These are phyloP conservation scores for Scelioninae gen. 2 DNA, from an alignment of 2,888 invertebrate species.

Conservation along the genomic window DNA sequence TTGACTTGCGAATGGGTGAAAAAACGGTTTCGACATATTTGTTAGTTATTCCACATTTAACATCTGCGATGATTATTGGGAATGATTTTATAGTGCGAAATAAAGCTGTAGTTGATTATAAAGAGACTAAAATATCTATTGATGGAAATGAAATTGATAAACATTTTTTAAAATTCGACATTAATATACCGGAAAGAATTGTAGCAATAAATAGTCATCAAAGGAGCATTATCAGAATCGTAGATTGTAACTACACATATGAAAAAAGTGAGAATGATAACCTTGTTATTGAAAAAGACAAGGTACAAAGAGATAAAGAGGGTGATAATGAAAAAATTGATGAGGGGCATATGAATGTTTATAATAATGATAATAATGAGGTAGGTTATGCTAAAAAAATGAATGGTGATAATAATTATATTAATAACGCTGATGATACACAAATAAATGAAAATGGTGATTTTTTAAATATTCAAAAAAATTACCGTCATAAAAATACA, in stretches of 20 bases:
- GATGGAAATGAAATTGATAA: not conserved
- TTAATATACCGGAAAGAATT: not conserved
- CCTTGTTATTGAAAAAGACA: too few species aligned
- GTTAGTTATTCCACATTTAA: constrained; percentile 14
- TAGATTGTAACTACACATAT: too few species aligned
- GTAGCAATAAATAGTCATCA: not conserved
- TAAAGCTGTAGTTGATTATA: constrained; percentile 8
- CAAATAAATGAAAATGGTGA: too few species aligned
- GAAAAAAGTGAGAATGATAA: too few species aligned
- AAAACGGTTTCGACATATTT: constrained; percentile 1
- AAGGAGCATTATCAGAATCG: not conserved
- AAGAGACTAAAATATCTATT: not conserved
- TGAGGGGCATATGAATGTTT: too few species aligned
- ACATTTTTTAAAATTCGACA: constrained; percentile 5
- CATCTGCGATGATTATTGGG: constrained; percentile 6
- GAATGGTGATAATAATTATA: too few species aligned
- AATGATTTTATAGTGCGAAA: constrained; percentile 14
- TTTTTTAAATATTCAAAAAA: too few species aligned
- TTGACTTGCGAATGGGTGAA: constrained; percentile 7
- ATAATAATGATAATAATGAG: too few species aligned
- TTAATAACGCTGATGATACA: too few species aligned
- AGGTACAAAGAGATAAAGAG: too few species aligned
- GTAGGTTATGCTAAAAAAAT: too few species aligned
- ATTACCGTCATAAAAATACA: not conserved
- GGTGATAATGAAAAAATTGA: too few species aligned